Evolutionary conservation across 1,140 invertebrate genomes (phyloP).

Genomic region (Wiebesia pumilae): DNA sequence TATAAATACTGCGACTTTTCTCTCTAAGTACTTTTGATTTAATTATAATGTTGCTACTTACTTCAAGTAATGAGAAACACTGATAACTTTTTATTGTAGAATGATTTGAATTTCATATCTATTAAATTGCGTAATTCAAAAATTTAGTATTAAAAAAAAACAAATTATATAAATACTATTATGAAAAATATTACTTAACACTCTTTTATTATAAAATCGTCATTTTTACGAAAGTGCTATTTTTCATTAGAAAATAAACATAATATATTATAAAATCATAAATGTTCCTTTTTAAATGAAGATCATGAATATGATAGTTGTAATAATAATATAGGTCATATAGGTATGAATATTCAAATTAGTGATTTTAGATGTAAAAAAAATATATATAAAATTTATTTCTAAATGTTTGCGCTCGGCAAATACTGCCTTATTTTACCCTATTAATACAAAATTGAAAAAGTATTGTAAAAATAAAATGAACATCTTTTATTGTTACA

Average conservation of each 20-base stretch:
- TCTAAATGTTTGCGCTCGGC: conserved; percentile 30
- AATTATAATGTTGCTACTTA: conserved; percentile 40
- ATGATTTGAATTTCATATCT: background rate
- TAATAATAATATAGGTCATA: conserved; percentile 10
- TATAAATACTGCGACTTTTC: conserved; percentile 23
- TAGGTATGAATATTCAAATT: conserved; percentile 33
- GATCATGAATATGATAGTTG: conserved; percentile 27
- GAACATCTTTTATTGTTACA: conserved; percentile 19
- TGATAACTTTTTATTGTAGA: background rate
- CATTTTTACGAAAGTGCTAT: background rate
- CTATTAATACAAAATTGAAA: conserved; percentile 25
- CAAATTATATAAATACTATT: background rate
- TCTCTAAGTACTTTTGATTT: conserved; percentile 39
- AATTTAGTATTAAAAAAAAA: background rate
- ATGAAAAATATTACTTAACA: background rate
- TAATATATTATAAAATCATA: background rate
- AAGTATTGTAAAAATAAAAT: background rate
- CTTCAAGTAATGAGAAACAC: conserved; percentile 34
- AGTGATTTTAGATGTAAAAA: conserved; percentile 20
- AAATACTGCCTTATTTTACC: conserved; percentile 29
- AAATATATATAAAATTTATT: conserved; percentile 26
- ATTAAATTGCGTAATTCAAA: background rate
- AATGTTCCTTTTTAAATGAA: conserved; percentile 43
- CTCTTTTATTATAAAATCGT: background rate
- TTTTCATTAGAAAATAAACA: background rate